Evolutionary conservation across 2,797 vertebrate genomes (phyloP).

Genomic region (Protonibea diacanthus): DNA sequence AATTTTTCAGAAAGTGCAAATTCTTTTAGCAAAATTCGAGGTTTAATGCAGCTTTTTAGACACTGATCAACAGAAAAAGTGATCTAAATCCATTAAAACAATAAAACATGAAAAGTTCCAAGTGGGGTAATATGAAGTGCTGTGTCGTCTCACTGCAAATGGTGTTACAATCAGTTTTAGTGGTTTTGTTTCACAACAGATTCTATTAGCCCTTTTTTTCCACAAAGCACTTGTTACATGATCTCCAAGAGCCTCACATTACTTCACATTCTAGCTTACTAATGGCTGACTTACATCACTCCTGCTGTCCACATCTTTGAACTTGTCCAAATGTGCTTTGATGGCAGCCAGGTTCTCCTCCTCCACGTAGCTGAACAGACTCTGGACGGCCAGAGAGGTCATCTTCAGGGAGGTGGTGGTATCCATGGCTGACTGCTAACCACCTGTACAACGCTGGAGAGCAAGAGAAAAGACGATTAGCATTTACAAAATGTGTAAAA

Average conservation of each 20-base stretch:
- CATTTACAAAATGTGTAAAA: neutral
- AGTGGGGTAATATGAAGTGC: neutral
- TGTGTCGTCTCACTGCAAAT: neutral
- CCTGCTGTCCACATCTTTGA: conserved; percentile 95
- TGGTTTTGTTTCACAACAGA: neutral
- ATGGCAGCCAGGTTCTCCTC: conserved; percentile 95
- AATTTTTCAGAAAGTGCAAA: neutral
- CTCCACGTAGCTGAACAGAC: conserved; percentile 93
- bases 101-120: neutral
- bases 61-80: neutral
- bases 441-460: conserved; percentile 55
- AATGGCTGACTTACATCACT: conserved; percentile 89
- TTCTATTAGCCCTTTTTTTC: conserved; percentile 18
- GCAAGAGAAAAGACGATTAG: conserved; percentile 20
- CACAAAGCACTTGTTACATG: conserved; percentile 21
- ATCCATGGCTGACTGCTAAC: conserved; percentile 80
- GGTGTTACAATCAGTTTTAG: neutral
- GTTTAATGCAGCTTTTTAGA: neutral
- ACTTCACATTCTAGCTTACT: conserved; percentile 75
- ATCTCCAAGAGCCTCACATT: conserved; percentile 28
- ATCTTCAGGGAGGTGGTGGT: conserved; percentile 88
- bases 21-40: no score
- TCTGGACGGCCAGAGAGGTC: conserved; percentile 92
- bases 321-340: conserved; percentile 94
- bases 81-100: conserved; percentile 3